Conservation (phyloP, 2,797 vertebrate species). For the Babyrousa celebensis region DNA sequence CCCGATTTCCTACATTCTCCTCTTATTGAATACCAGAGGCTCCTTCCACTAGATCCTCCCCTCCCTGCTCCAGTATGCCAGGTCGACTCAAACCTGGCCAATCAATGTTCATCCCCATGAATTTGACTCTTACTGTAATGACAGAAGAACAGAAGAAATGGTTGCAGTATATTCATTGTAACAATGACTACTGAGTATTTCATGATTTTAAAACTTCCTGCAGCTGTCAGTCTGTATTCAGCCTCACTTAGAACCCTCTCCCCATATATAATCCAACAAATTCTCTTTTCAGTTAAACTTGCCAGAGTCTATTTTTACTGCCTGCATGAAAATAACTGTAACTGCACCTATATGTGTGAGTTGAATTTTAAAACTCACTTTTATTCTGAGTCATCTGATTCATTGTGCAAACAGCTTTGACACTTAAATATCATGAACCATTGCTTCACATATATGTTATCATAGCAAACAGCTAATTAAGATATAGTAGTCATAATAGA, state of each 20-base stretch:
- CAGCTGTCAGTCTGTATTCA: background rate
- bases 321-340: background rate
- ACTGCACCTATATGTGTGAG: background rate
- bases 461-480: conserved; percentile 71
- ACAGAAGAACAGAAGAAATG: background rate
- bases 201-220: background rate
- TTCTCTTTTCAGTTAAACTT: conserved; percentile 64
- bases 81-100: background rate
- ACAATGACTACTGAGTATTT: background rate
- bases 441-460: conserved; percentile 65
- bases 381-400: conserved; percentile 68
- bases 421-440: conserved; percentile 63
- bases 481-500: conserved; percentile 45
- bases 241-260: background rate
- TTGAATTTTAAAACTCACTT: conserved; percentile 65
- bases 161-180: background rate
- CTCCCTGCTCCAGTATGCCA: background rate
- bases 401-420: conserved; percentile 69
- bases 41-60: background rate
- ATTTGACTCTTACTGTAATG: background rate
- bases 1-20: background rate
- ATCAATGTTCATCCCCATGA: background rate
- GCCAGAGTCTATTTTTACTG: background rate
- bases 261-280: background rate
- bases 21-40: background rate